These are phyloP conservation scores for Busseola fusca DNA, from an alignment of 2,888 invertebrate species.

Conservation along the genomic window DNA sequence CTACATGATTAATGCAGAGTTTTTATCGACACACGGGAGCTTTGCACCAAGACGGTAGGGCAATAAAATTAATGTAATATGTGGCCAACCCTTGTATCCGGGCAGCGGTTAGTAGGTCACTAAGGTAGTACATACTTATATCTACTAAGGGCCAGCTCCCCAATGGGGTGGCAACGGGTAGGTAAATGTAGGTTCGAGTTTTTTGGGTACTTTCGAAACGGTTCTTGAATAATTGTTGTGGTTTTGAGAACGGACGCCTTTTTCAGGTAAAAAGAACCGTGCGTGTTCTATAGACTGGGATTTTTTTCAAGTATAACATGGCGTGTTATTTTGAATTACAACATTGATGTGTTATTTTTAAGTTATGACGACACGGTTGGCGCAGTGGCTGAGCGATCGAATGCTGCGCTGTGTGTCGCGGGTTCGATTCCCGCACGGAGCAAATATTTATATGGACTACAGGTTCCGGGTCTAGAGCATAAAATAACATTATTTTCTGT, in stretches of 20 bases:
- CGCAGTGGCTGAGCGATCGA: too few relatives aligned
- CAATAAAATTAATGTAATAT: conserved; percentile 57
- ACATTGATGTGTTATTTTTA: too few relatives aligned
- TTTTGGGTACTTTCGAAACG: conserved; percentile 11
- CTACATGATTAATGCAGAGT: conserved; percentile 58
- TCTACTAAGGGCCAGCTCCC: conserved; percentile 25
- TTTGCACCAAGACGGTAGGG: conserved; percentile 46
- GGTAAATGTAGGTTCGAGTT: conserved; percentile 1
- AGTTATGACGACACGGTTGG: too few relatives aligned
- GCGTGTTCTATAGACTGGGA: too few relatives aligned
- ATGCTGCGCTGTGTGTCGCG: too few relatives aligned
- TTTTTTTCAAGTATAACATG: neutral
- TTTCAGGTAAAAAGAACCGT: neutral
- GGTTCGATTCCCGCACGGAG: too few relatives aligned
- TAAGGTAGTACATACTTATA: conserved; percentile 25
- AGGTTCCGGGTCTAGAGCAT: too few relatives aligned
- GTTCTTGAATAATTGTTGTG: conserved; percentile 41
- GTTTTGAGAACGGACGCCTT: neutral
- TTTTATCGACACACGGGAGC: conserved; percentile 47
- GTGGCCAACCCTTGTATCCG: conserved; percentile 31
- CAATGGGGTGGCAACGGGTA: neutral
- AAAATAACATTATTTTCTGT: neutral
- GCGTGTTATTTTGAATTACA: too few relatives aligned
- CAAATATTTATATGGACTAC: too few relatives aligned
- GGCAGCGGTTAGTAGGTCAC: conserved; percentile 44